A percentile compares a stretch with the other conserved stretches of the same genome.
Conservation (phyloP, 2,113 vertebrate species). For the Hypanus sabinus region DNA sequence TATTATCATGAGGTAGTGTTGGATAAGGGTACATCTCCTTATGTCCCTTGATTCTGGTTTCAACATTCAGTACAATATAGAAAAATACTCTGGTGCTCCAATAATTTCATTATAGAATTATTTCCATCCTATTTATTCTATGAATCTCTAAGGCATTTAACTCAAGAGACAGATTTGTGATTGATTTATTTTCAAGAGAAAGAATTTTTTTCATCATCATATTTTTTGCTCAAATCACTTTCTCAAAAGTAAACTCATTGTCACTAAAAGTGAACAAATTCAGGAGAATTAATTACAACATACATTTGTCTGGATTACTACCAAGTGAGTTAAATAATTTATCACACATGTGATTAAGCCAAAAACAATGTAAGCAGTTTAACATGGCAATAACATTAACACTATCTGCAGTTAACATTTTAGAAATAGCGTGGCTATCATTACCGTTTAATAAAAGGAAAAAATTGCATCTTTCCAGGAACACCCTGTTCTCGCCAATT, state of each 20-base stretch:
- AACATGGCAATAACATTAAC: neutral
- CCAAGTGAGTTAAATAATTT: neutral
- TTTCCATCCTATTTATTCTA: too few relatives aligned
- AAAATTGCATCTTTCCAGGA: neutral
- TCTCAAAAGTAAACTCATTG: neutral
- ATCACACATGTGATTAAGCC: neutral
- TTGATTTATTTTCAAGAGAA: too few relatives aligned
- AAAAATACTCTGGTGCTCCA: too few relatives aligned
- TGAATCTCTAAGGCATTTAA: too few relatives aligned
- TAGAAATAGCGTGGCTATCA: neutral
- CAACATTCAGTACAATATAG: too few relatives aligned
- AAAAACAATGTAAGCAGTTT: neutral
- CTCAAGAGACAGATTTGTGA: too few relatives aligned
- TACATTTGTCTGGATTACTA: neutral
- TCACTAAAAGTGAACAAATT: neutral
- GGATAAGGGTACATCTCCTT: too few relatives aligned
- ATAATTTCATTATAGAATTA: too few relatives aligned
- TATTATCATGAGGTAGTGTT: too few relatives aligned
- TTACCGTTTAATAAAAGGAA: neutral
- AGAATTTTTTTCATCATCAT: too few relatives aligned
- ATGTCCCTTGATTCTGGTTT: too few relatives aligned
- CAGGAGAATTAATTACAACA: neutral
- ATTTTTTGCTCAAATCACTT: too few relatives aligned
- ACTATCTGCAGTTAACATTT: neutral
- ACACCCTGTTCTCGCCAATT: slow-evolving; percentile 2